A percentile compares a stretch with the other conserved stretches of the same genome.
Conservation (phyloP, 2,113 vertebrate genomes). For the Eonycteris spelaea region DNA sequence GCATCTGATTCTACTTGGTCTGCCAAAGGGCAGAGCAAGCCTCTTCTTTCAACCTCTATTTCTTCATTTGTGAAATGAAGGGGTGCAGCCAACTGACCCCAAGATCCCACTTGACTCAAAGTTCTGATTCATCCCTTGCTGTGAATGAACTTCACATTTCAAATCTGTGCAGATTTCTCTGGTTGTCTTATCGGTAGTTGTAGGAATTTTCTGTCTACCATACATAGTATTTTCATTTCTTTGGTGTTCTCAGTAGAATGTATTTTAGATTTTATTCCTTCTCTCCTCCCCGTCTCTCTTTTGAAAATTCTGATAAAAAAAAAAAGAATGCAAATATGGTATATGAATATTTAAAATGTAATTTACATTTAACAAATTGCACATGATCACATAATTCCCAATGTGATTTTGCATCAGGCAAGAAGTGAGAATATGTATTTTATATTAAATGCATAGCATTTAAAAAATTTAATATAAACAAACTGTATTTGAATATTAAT, state of each 20-base stretch:
- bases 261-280: conserved; percentile 46
- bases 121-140: neutral
- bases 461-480: conserved; percentile 78
- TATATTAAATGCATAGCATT: conserved; percentile 72
- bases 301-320: conserved; percentile 59
- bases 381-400: conserved; percentile 70
- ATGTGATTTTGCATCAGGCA: conserved; percentile 54
- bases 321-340: conserved; percentile 63
- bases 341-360: conserved; percentile 74
- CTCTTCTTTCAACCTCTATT: neutral
- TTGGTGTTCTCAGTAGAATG: neutral
- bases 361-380: conserved; percentile 76
- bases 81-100: too few species aligned
- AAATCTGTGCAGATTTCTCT: conserved; percentile 1
- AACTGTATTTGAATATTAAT: conserved; percentile 71
- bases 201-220: neutral
- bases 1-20: neutral
- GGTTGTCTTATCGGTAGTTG: neutral
- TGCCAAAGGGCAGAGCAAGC: neutral
- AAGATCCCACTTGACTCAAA: neutral
- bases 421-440: conserved; percentile 70
- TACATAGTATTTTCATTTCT: conserved; percentile 30
- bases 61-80: neutral
- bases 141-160: neutral
- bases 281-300: neutral